Evolutionary conservation across 2,888 invertebrate species (phyloP), one percentile per base, ranked within the genome.

Genomic region (Pachydiplax longipennis): DNA sequence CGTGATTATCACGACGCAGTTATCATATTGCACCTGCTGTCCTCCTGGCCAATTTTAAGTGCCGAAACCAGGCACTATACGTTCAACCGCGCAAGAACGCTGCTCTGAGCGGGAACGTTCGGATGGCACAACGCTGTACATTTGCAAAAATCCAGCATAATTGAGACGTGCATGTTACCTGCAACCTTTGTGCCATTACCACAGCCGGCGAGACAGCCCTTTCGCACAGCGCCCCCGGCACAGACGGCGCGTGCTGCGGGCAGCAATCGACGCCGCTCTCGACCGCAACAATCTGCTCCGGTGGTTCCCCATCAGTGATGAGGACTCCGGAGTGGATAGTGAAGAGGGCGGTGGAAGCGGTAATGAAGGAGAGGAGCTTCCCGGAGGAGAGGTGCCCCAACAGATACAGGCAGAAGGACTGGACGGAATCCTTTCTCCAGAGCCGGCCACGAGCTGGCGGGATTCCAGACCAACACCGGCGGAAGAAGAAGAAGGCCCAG

Each of bases 21-120:
- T 12, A 18, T 2, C 0, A n/a, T 61, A 6, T 18, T 61, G 0
- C 61, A 61, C 18, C 13, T 61, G 5, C 61, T 61, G 0, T 1
- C 0, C 4, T 18, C n/a, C 0, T 18, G 18, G 61, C 15, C 18
- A 0, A 61, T 2, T 0, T 1, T 0, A 15, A 0, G 0, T n/a
- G 13, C 18, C 0, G 61, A 61, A 0, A 2, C 18, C 0, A 6
- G 61, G 0, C 5, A 6, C 2, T 61, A 61, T 1, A 18, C 61
- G 0, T 61, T 61, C 2, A 61, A 61, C 61, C 10, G 2, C 1
- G 61, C 61, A 1, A 0, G 61, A 18, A 5, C n/a, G 1, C 18
- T 61, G 0, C 61, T 61, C 10, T 22, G 22, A 1, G 61, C 61
- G 0, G 2, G 0, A 0, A 61, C 61, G 15, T n/a, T 61, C 5